Evolutionary conservation across 2,113 vertebrate genomes (phyloP).

Genomic region (Tragulus kanchil): DNA sequence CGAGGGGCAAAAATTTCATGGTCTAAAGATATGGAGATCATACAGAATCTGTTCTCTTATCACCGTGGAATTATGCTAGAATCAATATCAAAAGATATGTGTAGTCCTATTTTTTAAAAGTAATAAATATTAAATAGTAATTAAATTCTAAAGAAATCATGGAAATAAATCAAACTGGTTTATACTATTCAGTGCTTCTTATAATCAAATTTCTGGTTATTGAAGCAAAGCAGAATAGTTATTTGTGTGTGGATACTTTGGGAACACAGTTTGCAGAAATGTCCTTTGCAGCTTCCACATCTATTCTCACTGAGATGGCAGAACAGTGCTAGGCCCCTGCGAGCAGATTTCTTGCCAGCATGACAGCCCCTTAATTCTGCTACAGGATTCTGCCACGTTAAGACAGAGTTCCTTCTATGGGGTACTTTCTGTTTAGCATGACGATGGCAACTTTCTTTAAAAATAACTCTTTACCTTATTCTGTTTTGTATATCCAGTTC

Average conservation of each 20-base stretch:
- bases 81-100: neutral
- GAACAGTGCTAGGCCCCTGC: neutral
- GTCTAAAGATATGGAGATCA: neutral
- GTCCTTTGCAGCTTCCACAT: neutral
- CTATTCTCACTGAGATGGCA: neutral
- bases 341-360: neutral
- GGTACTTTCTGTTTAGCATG: neutral
- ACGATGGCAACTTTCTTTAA: neutral
- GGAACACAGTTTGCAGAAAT: neutral
- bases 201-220: neutral
- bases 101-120: neutral
- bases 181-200: neutral
- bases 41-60: neutral
- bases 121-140: neutral
- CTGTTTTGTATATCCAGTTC: neutral
- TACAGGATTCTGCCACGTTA: neutral
- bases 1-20: neutral
- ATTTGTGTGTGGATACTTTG: neutral
- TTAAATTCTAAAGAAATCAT: slow-evolving; percentile 4
- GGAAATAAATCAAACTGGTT: neutral
- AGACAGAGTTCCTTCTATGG: neutral
- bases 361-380: neutral
- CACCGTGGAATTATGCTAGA: neutral
- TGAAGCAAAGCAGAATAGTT: neutral
- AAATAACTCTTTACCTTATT: neutral